Conservation (phyloP, 1,140 invertebrate genomes). For the Drosophila suzukii region DNA sequence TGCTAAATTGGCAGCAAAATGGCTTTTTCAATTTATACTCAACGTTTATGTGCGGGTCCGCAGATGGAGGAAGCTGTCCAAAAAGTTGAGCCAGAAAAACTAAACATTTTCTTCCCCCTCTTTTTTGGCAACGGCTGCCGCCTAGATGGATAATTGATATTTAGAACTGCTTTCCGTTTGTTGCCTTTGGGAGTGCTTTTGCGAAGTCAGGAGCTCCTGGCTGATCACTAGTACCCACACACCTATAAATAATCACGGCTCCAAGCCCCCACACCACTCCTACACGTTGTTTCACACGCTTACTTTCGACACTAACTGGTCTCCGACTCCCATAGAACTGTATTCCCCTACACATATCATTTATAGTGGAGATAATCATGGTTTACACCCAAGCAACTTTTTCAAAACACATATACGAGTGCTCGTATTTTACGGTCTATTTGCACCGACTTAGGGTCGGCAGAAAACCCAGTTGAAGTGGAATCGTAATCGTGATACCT, state of each 20-base stretch:
- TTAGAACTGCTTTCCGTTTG: slow-evolving; percentile 18
- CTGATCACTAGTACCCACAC: slow-evolving; percentile 51
- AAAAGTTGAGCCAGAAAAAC: slow-evolving; percentile 69
- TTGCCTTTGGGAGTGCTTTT: slow-evolving; percentile 25
- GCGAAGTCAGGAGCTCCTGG: background rate
- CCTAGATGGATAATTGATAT: slow-evolving; percentile 50
- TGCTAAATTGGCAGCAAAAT: slow-evolving; percentile 84
- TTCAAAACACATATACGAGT: slow-evolving; percentile 31
- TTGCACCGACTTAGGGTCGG: slow-evolving; percentile 12
- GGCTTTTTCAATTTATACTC: slow-evolving; percentile 84
- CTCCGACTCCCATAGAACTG: slow-evolving; percentile 1
- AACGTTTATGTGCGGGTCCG: slow-evolving; percentile 68
- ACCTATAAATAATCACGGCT: slow-evolving; percentile 51
- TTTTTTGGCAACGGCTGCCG: slow-evolving; percentile 58
- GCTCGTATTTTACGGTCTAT: slow-evolving; percentile 52
- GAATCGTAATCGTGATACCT: slow-evolving; percentile 79
- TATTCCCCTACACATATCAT: slow-evolving; percentile 70
- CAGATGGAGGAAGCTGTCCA: slow-evolving; percentile 28
- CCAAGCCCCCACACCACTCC: slow-evolving; percentile 29
- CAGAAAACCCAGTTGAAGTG: slow-evolving; percentile 18
- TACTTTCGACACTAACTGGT: slow-evolving; percentile 47
- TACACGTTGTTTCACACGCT: slow-evolving; percentile 65
- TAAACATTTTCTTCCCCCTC: slow-evolving; percentile 33
- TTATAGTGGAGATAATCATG: slow-evolving; percentile 79
- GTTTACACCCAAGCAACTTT: slow-evolving; percentile 75